Conservation (phyloP, 2,113 vertebrate species). For the Aleadryas rufinucha region DNA sequence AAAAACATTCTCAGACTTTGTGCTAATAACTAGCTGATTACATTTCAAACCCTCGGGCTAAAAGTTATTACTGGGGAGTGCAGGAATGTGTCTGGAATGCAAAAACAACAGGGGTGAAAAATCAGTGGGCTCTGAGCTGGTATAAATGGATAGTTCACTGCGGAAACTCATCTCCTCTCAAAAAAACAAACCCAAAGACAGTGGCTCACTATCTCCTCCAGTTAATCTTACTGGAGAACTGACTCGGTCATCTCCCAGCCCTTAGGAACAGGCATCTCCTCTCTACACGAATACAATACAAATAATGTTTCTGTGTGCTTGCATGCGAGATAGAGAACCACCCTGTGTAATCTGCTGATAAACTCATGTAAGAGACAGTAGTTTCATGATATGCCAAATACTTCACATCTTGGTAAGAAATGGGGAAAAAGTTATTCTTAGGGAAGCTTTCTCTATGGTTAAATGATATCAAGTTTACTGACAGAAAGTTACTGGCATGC, state of each 20-base stretch:
- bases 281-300: background rate
- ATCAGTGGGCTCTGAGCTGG: constrained; percentile 35
- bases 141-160: background rate
- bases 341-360: background rate
- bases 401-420: background rate
- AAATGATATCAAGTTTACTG: background rate
- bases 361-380: background rate
- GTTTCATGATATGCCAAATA: background rate
- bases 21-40: constrained; percentile 49
- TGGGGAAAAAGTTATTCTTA: background rate
- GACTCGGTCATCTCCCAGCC: background rate
- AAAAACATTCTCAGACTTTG: constrained; percentile 43
- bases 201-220: background rate
- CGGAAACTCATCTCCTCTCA: background rate
- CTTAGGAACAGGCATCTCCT: background rate
- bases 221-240: background rate
- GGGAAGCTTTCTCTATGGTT: background rate
- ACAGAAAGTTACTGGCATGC: background rate
- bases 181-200: background rate
- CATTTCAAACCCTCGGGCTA: constrained; percentile 46
- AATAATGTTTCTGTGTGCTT: background rate
- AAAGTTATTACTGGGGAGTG: constrained; percentile 45
- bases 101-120: constrained; percentile 22
- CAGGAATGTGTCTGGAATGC: constrained; percentile 52
- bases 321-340: background rate